These are phyloP conservation scores for Ptychoptera contaminata DNA, from an alignment of 2,888 invertebrate genomes.

Conservation along the genomic window DNA sequence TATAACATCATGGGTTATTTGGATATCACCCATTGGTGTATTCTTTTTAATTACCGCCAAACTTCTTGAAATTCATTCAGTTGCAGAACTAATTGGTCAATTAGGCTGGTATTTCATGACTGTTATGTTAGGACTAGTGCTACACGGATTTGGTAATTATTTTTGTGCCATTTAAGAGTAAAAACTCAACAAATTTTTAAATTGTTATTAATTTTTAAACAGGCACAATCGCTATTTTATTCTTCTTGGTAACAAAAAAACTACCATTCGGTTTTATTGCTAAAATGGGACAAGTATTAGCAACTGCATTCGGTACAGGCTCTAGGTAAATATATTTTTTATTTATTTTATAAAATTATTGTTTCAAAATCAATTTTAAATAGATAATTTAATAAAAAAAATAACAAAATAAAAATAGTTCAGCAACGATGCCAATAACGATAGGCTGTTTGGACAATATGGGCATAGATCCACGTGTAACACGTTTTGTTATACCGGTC, in stretches of 20 bases:
- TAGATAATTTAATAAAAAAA: not conserved
- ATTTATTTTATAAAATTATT: not conserved
- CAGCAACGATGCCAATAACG: slow-evolving; percentile 91
- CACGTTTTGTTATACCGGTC: slow-evolving; percentile 89
- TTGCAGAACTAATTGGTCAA: slow-evolving; percentile 67
- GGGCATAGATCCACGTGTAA: slow-evolving; percentile 78
- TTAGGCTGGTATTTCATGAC: slow-evolving; percentile 88
- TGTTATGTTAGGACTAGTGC: slow-evolving; percentile 75
- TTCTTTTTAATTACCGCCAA: slow-evolving; percentile 81
- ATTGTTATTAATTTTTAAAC: not conserved
- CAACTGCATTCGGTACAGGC: slow-evolving; percentile 92
- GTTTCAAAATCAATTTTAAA: not conserved
- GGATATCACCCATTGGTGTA: slow-evolving; percentile 82
- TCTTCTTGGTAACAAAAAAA: slow-evolving; percentile 63
- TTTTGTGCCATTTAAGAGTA: slow-evolving; percentile 33
- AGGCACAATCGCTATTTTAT: slow-evolving; percentile 72
- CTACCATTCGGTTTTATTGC: slow-evolving; percentile 69
- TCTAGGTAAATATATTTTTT: slow-evolving; percentile 43
- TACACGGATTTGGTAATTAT: slow-evolving; percentile 65
- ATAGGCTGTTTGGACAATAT: slow-evolving; percentile 85
- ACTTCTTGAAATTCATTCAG: slow-evolving; percentile 78
- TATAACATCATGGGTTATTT: slow-evolving; percentile 91
- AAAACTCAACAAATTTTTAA: not conserved
- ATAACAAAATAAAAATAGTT: slow-evolving; percentile 35
- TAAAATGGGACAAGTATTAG: slow-evolving; percentile 78